A percentile compares a stretch with the other conserved stretches of the same genome.
Evolutionary conservation across 2,797 vertebrate genomes (phyloP).

Genomic region (Falco cherrug): DNA sequence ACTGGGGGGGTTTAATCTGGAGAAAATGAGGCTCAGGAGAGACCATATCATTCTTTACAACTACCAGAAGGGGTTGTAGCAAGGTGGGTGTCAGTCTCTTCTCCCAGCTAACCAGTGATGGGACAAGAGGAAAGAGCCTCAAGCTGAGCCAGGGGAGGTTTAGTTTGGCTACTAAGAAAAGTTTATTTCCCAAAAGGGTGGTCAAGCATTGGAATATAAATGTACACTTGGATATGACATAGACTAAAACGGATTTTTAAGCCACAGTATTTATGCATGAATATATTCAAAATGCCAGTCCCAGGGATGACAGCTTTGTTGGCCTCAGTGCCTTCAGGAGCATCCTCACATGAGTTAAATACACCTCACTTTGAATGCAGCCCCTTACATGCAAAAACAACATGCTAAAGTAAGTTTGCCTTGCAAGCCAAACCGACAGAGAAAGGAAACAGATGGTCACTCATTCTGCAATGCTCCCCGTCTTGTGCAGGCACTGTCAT

Average conservation of each 20-base stretch:
- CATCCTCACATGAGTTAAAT: not conserved
- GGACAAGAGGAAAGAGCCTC: too few relatives aligned
- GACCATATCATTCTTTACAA: too few relatives aligned
- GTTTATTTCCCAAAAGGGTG: too few relatives aligned
- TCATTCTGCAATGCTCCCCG: rapidly evolving
- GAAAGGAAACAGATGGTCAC: not conserved
- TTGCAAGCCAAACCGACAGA: not conserved
- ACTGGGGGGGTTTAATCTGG: too few relatives aligned
- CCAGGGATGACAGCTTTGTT: not conserved
- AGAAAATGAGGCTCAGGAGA: too few relatives aligned
- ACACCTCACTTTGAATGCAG: not conserved
- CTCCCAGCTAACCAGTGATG: too few relatives aligned
- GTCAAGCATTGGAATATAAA: not conserved
- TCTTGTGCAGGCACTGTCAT: not conserved
- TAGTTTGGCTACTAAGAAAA: too few relatives aligned
- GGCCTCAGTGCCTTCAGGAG: not conserved
- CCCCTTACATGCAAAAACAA: not conserved
- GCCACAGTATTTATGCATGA: not conserved
- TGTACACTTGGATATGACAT: not conserved
- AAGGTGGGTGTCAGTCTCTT: too few relatives aligned
- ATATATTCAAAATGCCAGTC: not conserved
- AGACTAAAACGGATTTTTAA: not conserved
- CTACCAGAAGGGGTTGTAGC: too few relatives aligned
- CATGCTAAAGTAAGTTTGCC: not conserved
- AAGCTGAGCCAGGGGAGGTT: too few relatives aligned